Evolutionary conservation across 2,113 vertebrate genomes (phyloP).

Genomic region (Tragelaphus buxtoni): DNA sequence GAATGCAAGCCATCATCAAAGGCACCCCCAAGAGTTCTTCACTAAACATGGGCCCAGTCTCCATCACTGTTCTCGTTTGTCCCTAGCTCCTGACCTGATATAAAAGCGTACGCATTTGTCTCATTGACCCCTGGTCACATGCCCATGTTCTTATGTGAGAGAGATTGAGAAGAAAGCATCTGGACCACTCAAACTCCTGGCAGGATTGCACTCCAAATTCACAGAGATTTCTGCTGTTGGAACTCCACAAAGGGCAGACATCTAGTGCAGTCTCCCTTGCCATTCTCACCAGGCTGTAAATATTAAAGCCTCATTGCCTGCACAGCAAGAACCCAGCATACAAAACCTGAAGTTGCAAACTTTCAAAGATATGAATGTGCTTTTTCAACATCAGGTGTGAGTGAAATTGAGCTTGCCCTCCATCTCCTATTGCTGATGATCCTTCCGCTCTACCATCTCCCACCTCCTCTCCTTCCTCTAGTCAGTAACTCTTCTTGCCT

Average conservation of each 20-base stretch:
- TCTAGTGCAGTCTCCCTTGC: accelerated
- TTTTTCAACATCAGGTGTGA: neutral
- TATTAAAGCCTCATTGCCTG: accelerated
- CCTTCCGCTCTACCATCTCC: neutral
- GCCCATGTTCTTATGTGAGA: neutral
- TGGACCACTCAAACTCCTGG: neutral
- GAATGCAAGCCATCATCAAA: neutral
- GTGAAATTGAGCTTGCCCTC: neutral
- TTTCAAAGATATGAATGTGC: neutral
- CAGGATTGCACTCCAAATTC: neutral
- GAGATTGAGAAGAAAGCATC: neutral
- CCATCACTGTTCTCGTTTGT: accelerated
- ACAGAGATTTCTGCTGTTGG: neutral
- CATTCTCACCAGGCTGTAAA: neutral
- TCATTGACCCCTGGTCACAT: neutral
- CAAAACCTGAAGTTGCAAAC: neutral
- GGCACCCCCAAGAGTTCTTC: neutral
- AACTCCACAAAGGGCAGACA: neutral
- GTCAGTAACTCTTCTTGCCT: neutral
- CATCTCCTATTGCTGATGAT: neutral
- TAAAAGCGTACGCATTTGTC: accelerated
- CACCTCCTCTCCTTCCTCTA: neutral
- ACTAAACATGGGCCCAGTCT: neutral
- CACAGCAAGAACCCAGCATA: neutral
- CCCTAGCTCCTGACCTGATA: neutral